Evolutionary conservation across 1,140 invertebrate species (phyloP).

Genomic region (Trichonephila inaurata): DNA sequence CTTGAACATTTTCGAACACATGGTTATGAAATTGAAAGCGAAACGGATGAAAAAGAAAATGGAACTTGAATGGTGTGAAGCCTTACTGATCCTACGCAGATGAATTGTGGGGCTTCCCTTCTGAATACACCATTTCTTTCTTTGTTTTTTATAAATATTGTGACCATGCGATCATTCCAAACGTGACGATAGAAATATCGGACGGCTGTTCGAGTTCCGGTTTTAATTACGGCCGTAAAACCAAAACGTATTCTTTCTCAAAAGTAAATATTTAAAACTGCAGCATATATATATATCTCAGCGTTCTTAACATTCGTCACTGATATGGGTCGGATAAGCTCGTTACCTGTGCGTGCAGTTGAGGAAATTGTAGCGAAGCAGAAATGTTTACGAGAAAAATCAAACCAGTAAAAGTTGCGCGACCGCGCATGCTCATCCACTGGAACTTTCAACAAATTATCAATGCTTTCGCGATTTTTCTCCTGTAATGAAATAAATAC

Average conservation of each 20-base stretch:
- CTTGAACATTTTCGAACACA: too few relatives aligned
- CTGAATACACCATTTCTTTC: too few relatives aligned
- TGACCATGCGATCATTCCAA: neutral
- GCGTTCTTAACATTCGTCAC: constrained; percentile 4
- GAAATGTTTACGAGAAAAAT: constrained; percentile 9
- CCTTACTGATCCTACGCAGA: neutral
- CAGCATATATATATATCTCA: neutral
- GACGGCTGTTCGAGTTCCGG: constrained; percentile 23
- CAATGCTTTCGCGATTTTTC: too few relatives aligned
- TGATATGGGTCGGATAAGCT: neutral
- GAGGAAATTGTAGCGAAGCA: constrained; percentile 3
- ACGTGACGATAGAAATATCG: neutral
- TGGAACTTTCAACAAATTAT: neutral
- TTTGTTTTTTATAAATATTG: neutral
- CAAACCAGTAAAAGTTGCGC: neutral
- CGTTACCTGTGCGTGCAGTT: neutral
- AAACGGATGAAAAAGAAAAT: neutral
- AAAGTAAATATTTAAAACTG: neutral
- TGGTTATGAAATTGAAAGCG: too few relatives aligned
- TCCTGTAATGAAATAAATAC: too few relatives aligned
- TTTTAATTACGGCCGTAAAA: neutral
- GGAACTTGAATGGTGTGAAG: neutral
- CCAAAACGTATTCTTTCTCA: neutral
- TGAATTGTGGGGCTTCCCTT: neutral
- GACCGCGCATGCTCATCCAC: neutral